These are phyloP conservation scores for Planiliza haematocheilus DNA, from an alignment of 2,113 vertebrate genomes.

Conservation along the genomic window DNA sequence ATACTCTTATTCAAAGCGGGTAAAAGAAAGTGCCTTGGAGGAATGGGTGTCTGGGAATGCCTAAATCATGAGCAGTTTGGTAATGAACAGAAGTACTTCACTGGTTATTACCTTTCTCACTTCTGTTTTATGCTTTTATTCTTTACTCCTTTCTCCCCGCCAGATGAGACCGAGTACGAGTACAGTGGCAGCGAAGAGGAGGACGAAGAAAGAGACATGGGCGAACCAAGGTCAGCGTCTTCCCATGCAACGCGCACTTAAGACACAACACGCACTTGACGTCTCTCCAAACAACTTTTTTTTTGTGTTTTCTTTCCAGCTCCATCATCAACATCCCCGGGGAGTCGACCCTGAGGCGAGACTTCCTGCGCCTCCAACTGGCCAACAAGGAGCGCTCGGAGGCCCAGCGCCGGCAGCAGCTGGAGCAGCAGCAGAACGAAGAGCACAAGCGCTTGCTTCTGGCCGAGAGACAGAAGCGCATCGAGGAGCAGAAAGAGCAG, in stretches of 20 bases:
- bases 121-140: conserved; percentile 8
- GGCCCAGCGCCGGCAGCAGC: conserved; percentile 91
- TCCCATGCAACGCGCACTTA: background rate
- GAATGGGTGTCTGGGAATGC: conserved; percentile 40
- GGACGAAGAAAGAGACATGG: conserved; percentile 93
- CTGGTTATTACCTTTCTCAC: conserved; percentile 15
- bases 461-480: conserved; percentile 96
- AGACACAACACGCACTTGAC: background rate
- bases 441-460: conserved; percentile 94
- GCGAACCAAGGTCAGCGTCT: conserved; percentile 91
- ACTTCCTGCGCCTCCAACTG: conserved; percentile 95
- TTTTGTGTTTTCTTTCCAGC: conserved; percentile 71
- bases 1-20: conserved; percentile 41
- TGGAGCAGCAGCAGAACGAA: conserved; percentile 97
- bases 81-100: conserved; percentile 34
- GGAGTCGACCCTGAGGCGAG: conserved; percentile 93
- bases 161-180: conserved; percentile 98
- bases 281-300: background rate
- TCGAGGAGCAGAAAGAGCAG: conserved; percentile 98
- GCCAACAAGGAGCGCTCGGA: conserved; percentile 97
- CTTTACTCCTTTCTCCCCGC: background rate
- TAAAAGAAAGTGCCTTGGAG: conserved; percentile 46
- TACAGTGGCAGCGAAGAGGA: conserved; percentile 99
- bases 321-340: conserved; percentile 95
- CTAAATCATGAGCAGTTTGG: conserved; percentile 32